phyloP scores from a whole-genome alignment of 2,797 vertebrate species.

The Varecia variegata region DNA sequence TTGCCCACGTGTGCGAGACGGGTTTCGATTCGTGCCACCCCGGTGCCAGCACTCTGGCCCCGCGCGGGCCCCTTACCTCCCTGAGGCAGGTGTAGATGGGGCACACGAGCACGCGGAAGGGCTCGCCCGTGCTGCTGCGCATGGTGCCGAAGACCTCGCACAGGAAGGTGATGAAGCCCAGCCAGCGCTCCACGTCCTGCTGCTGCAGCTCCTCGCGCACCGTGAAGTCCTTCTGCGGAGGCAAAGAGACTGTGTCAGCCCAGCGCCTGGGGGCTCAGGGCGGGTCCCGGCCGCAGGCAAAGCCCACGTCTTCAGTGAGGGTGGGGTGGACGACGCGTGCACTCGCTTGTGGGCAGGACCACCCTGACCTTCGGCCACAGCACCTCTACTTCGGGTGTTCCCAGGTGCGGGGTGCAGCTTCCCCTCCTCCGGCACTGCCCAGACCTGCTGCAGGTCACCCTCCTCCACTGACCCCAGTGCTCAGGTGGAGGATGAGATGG shows the following conservation, averaged over 20 bases:
- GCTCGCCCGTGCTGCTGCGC: slow-evolving; percentile 95
- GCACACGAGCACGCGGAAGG: slow-evolving; percentile 96
- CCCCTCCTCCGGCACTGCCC: background rate
- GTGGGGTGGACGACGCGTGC: accelerated
- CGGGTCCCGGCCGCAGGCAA: background rate
- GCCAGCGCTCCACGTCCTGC: slow-evolving; percentile 94
- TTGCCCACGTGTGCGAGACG: background rate
- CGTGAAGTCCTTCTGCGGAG: slow-evolving; percentile 93
- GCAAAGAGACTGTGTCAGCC: slow-evolving; percentile 73
- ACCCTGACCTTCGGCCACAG: accelerated
- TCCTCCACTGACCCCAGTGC: background rate
- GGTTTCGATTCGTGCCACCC: background rate
- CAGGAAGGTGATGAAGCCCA: slow-evolving; percentile 99
- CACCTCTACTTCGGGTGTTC: background rate
- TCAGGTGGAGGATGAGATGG: background rate
- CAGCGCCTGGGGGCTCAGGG: accelerated
- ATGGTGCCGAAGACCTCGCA: slow-evolving; percentile 97
- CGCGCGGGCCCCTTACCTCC: slow-evolving; percentile 85
- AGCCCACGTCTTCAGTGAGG: background rate
- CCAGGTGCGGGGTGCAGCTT: background rate
- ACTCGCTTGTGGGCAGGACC: background rate
- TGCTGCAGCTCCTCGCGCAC: slow-evolving; percentile 93
- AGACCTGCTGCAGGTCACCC: background rate
- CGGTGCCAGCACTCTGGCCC: background rate
- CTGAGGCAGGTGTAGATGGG: slow-evolving; percentile 98